A percentile compares a stretch with the other conserved stretches of the same genome.
These are phyloP conservation scores for Aphaenogaster ashmeadi DNA, from an alignment of 1,140 invertebrate species.

Conservation along the genomic window DNA sequence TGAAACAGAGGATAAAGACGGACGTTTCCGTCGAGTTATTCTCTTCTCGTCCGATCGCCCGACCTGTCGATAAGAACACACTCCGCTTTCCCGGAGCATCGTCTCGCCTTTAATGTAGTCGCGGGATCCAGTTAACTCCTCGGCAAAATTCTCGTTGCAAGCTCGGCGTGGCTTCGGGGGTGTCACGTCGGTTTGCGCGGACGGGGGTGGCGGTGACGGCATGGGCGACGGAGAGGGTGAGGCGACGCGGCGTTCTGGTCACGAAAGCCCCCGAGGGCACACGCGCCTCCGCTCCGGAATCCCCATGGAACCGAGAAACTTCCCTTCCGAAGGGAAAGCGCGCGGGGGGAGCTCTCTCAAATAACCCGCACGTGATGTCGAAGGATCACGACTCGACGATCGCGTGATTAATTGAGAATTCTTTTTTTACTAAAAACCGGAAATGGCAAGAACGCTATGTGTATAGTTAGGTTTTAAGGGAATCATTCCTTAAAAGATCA, in stretches of 20 bases:
- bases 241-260: conserved; percentile 59
- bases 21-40: neutral
- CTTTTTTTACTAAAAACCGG: conserved; percentile 29
- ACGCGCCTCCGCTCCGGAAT: conserved; percentile 43
- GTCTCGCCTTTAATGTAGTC: conserved; percentile 45
- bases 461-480: neutral
- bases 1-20: neutral
- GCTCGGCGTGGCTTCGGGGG: conserved; percentile 40
- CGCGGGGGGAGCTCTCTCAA: conserved; percentile 22
- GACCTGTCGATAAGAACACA: conserved; percentile 23
- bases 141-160: conserved; percentile 59
- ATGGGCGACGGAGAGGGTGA: conserved; percentile 37
- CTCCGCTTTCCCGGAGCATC: conserved; percentile 18
- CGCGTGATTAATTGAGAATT: conserved; percentile 40
- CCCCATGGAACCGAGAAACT: conserved; percentile 45
- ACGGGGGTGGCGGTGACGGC: neutral
- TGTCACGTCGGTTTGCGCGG: conserved; percentile 51
- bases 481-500: neutral
- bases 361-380: conserved; percentile 32
- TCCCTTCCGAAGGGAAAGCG: conserved; percentile 44
- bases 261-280: conserved; percentile 59
- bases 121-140: conserved; percentile 51
- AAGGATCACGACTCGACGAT: conserved; percentile 11
- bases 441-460: neutral
- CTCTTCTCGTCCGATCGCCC: neutral